Evolutionary conservation across 35 echinoderm and acorn worm genomes (phyloP).

Genomic region (Apostichopus californicus): DNA sequence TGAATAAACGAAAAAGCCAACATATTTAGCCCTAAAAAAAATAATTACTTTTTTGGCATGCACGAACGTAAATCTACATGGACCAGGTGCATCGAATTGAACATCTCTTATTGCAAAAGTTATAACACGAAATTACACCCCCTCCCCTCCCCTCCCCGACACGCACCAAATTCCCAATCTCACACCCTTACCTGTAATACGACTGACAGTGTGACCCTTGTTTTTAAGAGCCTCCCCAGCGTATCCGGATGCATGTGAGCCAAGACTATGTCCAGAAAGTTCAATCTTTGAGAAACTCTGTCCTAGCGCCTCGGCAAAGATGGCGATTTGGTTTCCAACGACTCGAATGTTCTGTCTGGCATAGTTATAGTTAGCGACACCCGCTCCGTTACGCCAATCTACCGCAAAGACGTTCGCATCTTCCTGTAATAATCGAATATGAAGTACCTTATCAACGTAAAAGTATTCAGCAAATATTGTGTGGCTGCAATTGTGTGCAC

Average conservation of each 20-base stretch:
- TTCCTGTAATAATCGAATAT: background rate
- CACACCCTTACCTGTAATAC: slow-evolving; percentile 17
- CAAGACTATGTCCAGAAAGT: slow-evolving; percentile 25
- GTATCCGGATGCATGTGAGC: slow-evolving; percentile 27
- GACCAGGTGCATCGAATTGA: too few species aligned
- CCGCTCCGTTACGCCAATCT: slow-evolving; percentile 16
- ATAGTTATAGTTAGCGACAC: slow-evolving; percentile 3
- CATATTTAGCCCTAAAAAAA: too few species aligned
- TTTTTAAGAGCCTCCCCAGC: slow-evolving; percentile 21
- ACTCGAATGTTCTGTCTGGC: slow-evolving; percentile 52
- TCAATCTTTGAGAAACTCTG: background rate
- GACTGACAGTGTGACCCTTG: background rate
- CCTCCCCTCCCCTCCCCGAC: too few species aligned
- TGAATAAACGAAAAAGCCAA: too few species aligned
- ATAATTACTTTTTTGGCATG: too few species aligned
- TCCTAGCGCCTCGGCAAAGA: slow-evolving; percentile 4
- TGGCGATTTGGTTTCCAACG: slow-evolving; percentile 14
- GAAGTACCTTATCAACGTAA: background rate
- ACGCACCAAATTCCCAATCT: too few species aligned
- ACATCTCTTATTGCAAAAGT: too few species aligned
- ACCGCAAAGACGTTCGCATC: slow-evolving; percentile 35
- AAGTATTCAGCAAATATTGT: too few species aligned
- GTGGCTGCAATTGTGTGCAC: too few species aligned
- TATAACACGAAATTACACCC: too few species aligned
- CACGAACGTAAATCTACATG: too few species aligned